A percentile compares a stretch with the other conserved stretches of the same genome.
Evolutionary conservation across 2,888 invertebrate genomes (phyloP).

Genomic region (Plemyria rubiginata): DNA sequence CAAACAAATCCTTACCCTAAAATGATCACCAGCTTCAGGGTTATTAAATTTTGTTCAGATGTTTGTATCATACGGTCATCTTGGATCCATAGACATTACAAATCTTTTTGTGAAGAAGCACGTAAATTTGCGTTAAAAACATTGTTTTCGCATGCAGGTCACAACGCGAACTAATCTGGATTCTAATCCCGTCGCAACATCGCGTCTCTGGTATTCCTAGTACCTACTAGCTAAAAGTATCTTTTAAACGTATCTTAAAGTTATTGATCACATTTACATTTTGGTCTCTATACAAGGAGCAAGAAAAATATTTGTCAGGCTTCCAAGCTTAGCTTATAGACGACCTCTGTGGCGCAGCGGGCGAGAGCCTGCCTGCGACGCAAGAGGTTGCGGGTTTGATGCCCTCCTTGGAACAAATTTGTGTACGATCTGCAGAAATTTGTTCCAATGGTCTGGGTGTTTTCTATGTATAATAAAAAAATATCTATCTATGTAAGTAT

Average conservation of each 20-base stretch:
- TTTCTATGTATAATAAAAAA: too few relatives aligned
- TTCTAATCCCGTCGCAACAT: conserved; percentile 71
- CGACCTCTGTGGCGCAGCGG: too few relatives aligned
- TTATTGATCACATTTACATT: neutral
- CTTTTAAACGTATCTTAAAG: conserved; percentile 6
- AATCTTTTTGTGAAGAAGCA: conserved; percentile 44
- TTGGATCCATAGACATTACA: conserved; percentile 1
- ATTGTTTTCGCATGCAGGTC: conserved; percentile 66
- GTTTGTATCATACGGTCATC: neutral
- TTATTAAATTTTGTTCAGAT: neutral
- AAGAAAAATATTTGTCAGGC: too few relatives aligned
- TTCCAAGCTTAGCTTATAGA: too few relatives aligned
- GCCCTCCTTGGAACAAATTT: too few relatives aligned
- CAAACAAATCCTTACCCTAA: too few relatives aligned
- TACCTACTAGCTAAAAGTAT: neutral
- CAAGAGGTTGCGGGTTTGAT: too few relatives aligned
- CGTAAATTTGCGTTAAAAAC: conserved; percentile 50
- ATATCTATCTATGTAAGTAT: too few relatives aligned
- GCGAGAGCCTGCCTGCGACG: too few relatives aligned
- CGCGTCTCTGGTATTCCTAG: conserved; percentile 67
- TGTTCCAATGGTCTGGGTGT: too few relatives aligned
- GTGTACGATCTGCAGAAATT: too few relatives aligned
- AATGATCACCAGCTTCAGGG: too few relatives aligned
- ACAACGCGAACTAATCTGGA: conserved; percentile 68
- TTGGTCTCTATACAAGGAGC: neutral